A percentile compares a stretch with the other conserved stretches of the same genome.
Evolutionary conservation across 2,797 vertebrate species (phyloP).

Genomic region (Glyptemys insculpta): DNA sequence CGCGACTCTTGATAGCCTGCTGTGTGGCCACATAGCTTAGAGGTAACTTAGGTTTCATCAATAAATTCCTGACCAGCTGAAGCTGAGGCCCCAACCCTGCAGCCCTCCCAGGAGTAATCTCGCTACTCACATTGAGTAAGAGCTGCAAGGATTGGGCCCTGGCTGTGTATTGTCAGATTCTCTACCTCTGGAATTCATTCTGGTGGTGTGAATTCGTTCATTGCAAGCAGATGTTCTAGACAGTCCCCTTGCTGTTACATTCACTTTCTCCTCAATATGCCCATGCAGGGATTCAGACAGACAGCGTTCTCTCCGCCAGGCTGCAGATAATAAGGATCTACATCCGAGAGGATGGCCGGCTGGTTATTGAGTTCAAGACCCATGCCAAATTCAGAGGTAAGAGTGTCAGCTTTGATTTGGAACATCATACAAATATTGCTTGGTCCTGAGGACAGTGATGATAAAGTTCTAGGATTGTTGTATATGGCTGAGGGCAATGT

Average conservation of each 20-base stretch:
- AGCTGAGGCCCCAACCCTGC: neutral
- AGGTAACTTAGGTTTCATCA: neutral
- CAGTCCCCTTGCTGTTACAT: neutral
- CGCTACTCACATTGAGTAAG: neutral
- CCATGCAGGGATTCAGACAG: constrained; percentile 94
- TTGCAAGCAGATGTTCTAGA: neutral
- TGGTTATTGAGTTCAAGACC: constrained; percentile 99
- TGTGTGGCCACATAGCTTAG: too few relatives aligned
- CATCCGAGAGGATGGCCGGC: constrained; percentile 94
- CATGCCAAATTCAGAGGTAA: constrained; percentile 98
- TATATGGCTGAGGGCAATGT: too few relatives aligned
- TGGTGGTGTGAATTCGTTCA: neutral
- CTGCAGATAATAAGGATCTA: constrained; percentile 98
- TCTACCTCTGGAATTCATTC: neutral
- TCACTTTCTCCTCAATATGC: neutral
- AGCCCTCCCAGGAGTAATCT: neutral
- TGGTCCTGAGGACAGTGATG: neutral
- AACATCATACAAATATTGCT: neutral
- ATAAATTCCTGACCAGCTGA: neutral
- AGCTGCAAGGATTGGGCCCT: neutral
- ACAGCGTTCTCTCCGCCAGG: constrained; percentile 95
- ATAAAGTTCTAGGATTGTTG: neutral
- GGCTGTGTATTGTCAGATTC: neutral
- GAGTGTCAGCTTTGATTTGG: neutral
- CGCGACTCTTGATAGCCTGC: too few relatives aligned